Evolutionary conservation across 2,113 vertebrate species (phyloP).

Genomic region (Pionites leucogaster): DNA sequence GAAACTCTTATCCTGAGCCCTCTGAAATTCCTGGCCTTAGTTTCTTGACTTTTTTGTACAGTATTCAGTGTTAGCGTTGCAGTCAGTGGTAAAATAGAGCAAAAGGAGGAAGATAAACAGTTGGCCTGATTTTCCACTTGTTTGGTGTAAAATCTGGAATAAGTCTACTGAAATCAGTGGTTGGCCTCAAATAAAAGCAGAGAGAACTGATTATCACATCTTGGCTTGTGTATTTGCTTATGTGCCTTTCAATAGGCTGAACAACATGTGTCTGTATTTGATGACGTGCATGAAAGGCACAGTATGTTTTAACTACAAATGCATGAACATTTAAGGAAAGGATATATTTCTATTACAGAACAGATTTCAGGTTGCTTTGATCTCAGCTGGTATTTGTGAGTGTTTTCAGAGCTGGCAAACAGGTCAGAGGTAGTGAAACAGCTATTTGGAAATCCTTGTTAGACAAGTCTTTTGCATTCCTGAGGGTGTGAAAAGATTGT

Average conservation of each 20-base stretch:
- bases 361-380: constrained; percentile 2
- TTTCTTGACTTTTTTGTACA: background rate
- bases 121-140: background rate
- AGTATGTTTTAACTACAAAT: background rate
- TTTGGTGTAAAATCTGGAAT: constrained; percentile 23
- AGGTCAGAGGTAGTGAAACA: background rate
- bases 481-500: background rate
- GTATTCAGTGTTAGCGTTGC: background rate
- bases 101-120: background rate
- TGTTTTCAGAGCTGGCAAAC: background rate
- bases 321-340: background rate
- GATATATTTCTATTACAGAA: background rate
- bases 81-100: background rate
- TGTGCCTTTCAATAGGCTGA: background rate
- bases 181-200: constrained; percentile 8
- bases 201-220: background rate
- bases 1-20: background rate
- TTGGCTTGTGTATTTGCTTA: background rate
- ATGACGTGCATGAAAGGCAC: background rate
- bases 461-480: background rate
- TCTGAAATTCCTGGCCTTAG: background rate
- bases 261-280: background rate
- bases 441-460: background rate
- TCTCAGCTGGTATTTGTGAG: background rate
- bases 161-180: background rate